Evolutionary conservation across 2,888 invertebrate genomes (phyloP).

Genomic region (Hypsopygia costalis): DNA sequence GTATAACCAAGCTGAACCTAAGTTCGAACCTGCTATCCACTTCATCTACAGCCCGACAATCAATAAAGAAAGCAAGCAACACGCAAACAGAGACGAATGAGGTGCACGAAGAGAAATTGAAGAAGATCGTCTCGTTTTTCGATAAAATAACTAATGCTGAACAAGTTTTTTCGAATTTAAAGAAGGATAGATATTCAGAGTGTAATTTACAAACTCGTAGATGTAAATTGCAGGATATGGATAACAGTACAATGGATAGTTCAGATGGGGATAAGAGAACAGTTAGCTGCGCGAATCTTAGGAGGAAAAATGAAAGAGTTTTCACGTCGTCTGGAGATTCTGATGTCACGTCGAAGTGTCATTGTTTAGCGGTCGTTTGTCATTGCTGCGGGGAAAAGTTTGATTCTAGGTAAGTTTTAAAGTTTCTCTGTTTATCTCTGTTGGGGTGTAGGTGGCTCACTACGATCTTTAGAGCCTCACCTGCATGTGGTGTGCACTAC

Average conservation of each 20-base stretch:
- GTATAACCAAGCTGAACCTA: constrained; percentile 41
- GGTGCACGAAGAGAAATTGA: constrained; percentile 50
- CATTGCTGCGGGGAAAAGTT: constrained; percentile 54
- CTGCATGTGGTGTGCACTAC: no score
- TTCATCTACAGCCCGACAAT: constrained; percentile 17
- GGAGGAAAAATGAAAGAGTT: constrained; percentile 13
- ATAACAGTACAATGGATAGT: constrained; percentile 17
- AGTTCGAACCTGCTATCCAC: not conserved
- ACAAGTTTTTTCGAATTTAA: constrained; percentile 39
- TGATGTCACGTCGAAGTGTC: constrained; percentile 23
- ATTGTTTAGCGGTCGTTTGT: constrained; percentile 32
- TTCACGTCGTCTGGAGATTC: constrained; percentile 27
- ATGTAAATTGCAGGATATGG: constrained; percentile 22
- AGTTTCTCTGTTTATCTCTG: no score
- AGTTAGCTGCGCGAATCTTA: constrained; percentile 37
- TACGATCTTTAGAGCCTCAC: no score
- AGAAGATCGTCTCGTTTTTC: constrained; percentile 67
- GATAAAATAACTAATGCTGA: constrained; percentile 55
- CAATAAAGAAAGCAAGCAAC: constrained; percentile 34
- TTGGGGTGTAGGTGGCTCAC: no score
- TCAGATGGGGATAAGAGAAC: constrained; percentile 36
- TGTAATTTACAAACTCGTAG: constrained; percentile 31
- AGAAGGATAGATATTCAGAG: constrained; percentile 42
- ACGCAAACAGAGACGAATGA: constrained; percentile 52
- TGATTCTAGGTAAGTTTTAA: constrained; percentile 41